Conservation (phyloP, 2,888 invertebrate species). For the Morpho helenor region DNA sequence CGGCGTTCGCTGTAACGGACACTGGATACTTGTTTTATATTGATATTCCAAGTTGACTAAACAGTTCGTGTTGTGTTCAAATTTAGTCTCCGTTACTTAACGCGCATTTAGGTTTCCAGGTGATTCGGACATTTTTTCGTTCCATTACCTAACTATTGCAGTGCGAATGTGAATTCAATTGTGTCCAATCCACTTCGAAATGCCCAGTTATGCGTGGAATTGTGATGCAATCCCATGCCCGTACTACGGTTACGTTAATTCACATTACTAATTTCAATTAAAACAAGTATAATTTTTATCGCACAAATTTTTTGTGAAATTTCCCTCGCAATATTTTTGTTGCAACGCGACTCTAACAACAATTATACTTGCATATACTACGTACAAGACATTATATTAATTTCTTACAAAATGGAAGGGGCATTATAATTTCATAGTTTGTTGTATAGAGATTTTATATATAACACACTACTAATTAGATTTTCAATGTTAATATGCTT, state of each 20-base stretch:
- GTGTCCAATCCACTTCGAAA: constrained; percentile 27
- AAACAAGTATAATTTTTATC: too few species aligned
- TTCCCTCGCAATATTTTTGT: too few species aligned
- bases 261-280: too few species aligned
- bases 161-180: constrained; percentile 53
- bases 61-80: constrained; percentile 21
- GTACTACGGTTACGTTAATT: neutral
- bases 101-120: constrained; percentile 40
- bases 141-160: constrained; percentile 37
- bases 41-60: constrained; percentile 29
- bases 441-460: too few species aligned
- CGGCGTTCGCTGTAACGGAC: constrained; percentile 46
- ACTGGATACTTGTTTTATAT: constrained; percentile 48
- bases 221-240: constrained; percentile 22
- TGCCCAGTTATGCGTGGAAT: constrained; percentile 11
- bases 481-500: too few species aligned
- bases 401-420: too few species aligned
- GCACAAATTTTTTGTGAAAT: too few species aligned
- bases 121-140: constrained; percentile 38
- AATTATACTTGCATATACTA: too few species aligned
- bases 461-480: too few species aligned
- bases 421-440: too few species aligned
- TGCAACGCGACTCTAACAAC: too few species aligned
- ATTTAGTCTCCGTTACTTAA: constrained; percentile 12
- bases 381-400: too few species aligned